These are phyloP conservation scores for Rhipidura dahli DNA, from an alignment of 2,113 vertebrate species.

Conservation along the genomic window DNA sequence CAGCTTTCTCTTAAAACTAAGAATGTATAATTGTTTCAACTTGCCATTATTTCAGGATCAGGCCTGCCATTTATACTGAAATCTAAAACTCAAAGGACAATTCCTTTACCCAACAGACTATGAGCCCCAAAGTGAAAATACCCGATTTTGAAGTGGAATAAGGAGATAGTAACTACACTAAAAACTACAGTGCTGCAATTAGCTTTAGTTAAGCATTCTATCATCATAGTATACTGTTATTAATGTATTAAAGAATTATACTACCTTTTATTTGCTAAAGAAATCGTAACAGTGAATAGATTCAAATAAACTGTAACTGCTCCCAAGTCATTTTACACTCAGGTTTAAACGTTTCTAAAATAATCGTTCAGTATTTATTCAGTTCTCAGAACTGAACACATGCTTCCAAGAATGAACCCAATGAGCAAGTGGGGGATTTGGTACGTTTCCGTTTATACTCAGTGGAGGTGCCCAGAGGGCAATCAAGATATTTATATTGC, in stretches of 20 bases:
- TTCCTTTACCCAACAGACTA: neutral
- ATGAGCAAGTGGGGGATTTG: accelerated
- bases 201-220: neutral
- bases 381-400: neutral
- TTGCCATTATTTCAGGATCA: neutral
- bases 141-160: neutral
- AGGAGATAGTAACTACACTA: neutral
- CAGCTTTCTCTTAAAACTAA: neutral
- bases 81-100: neutral
- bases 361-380: neutral
- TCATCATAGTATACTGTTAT: neutral
- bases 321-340: neutral
- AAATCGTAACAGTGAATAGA: neutral
- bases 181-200: neutral
- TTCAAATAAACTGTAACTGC: neutral
- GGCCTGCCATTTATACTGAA: neutral
- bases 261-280: neutral
- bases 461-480: neutral
- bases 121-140: neutral
- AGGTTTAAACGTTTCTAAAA: neutral
- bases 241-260: neutral
- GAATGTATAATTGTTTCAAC: neutral
- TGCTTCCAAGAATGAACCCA: neutral
- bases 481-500: neutral
- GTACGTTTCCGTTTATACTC: neutral